These are phyloP conservation scores for Cryptus armator DNA, from an alignment of 2,888 invertebrate species.

Conservation along the genomic window DNA sequence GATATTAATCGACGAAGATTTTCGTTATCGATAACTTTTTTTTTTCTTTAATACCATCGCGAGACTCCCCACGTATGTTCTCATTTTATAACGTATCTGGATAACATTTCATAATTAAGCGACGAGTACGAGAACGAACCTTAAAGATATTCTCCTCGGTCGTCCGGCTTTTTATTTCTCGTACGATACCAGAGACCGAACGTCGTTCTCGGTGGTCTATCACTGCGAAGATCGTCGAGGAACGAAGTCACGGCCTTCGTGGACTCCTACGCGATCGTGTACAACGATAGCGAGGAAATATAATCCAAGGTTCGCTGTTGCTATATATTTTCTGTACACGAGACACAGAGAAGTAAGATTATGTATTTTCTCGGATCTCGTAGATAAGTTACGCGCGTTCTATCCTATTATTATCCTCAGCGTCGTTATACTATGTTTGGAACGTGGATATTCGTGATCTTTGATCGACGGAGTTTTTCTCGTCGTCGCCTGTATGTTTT, in stretches of 20 bases:
- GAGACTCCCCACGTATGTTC: background rate
- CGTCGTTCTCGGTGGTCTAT: background rate
- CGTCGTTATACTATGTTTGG: constrained; percentile 6
- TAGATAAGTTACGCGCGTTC: background rate
- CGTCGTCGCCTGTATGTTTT: constrained; percentile 44
- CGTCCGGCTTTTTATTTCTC: background rate
- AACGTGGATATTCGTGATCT: constrained; percentile 43
- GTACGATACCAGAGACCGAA: constrained; percentile 9
- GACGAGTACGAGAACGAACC: constrained; percentile 6
- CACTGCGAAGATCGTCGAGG: constrained; percentile 12
- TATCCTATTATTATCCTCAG: constrained; percentile 20
- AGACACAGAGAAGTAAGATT: background rate
- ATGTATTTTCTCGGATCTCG: constrained; percentile 16
- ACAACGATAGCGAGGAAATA: constrained; percentile 31
- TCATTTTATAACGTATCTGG: constrained; percentile 5
- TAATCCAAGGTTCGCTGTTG: constrained; percentile 41
- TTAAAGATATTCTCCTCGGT: constrained; percentile 1
- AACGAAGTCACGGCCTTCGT: background rate
- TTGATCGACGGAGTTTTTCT: constrained; percentile 37
- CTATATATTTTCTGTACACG: background rate
- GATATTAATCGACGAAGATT: background rate
- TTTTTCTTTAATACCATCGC: background rate
- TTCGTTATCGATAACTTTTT: constrained; percentile 11
- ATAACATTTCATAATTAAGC: constrained; percentile 20
- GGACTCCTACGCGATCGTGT: constrained; percentile 15